Evolutionary conservation across 1,140 invertebrate species (phyloP).

Genomic region (Drosophila bocqueti): DNA sequence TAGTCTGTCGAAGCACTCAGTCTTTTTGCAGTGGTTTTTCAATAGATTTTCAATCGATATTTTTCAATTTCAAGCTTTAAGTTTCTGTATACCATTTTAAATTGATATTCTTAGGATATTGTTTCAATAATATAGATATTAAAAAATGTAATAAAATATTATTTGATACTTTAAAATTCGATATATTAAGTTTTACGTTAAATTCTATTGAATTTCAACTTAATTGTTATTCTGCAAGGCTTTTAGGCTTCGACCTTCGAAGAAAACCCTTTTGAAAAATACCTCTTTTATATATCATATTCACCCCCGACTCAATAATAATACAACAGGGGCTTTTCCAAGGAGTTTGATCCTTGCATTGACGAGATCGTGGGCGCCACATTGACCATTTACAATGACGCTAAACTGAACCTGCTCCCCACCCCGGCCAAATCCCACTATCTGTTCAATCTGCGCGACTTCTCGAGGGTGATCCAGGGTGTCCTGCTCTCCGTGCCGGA

Average conservation of each 20-base stretch:
- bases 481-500: slow-evolving; percentile 96
- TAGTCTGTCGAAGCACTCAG: too few relatives aligned
- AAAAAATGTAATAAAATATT: too few relatives aligned
- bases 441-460: slow-evolving; percentile 97
- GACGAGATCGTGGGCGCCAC: slow-evolving; percentile 95
- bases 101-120: background rate
- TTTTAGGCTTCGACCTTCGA: slow-evolving; percentile 5
- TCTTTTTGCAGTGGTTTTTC: too few relatives aligned
- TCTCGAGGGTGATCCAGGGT: slow-evolving; percentile 96
- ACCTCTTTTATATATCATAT: background rate
- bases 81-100: background rate
- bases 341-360: slow-evolving; percentile 97
- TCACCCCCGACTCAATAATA: slow-evolving; percentile 1
- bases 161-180: too few relatives aligned
- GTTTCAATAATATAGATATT: too few relatives aligned
- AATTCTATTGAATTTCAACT: background rate
- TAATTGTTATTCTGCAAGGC: background rate
- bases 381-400: slow-evolving; percentile 94
- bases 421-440: slow-evolving; percentile 97
- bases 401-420: slow-evolving; percentile 93
- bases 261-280: background rate
- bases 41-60: too few relatives aligned
- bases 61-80: too few relatives aligned
- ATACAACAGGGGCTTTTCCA: slow-evolving; percentile 92
- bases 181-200: background rate